Evolutionary conservation across 2,888 invertebrate genomes (phyloP).

Genomic region (Tachina grossa): DNA sequence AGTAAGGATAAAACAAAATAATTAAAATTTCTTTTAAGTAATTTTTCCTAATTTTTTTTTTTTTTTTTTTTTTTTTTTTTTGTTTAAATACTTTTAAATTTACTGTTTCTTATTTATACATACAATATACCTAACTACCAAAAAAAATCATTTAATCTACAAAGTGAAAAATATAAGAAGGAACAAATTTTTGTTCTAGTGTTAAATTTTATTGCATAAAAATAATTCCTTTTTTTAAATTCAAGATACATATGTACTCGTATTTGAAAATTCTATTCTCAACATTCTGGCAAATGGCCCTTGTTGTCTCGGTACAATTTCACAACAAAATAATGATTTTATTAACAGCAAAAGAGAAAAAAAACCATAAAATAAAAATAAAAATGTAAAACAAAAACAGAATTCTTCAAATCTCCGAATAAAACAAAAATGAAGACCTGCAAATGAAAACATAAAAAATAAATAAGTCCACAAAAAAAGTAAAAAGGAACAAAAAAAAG

Average conservation of each 20-base stretch:
- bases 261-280: slow-evolving; percentile 39
- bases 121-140: not conserved
- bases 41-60: not conserved
- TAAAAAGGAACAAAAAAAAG: slow-evolving; percentile 14
- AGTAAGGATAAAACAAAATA: no score
- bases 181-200: not conserved
- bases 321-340: slow-evolving; percentile 54
- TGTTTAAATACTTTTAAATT: not conserved
- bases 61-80: not conserved
- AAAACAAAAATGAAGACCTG: not conserved
- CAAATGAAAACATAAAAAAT: slow-evolving; percentile 26
- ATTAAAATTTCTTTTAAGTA: not conserved
- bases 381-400: not conserved
- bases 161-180: not conserved
- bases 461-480: not conserved
- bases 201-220: slow-evolving; percentile 13
- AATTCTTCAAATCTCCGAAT: slow-evolving; percentile 43
- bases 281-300: not conserved
- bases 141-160: slow-evolving; percentile 16
- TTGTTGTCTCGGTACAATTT: slow-evolving; percentile 2
- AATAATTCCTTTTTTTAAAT: slow-evolving; percentile 29
- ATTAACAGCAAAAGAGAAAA: slow-evolving; percentile 39
- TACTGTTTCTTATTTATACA: not conserved
- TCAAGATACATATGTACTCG: no score
- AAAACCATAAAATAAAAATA: slow-evolving; percentile 12